Conservation (phyloP, 2,113 vertebrate genomes). For the Elephas maximus region DNA sequence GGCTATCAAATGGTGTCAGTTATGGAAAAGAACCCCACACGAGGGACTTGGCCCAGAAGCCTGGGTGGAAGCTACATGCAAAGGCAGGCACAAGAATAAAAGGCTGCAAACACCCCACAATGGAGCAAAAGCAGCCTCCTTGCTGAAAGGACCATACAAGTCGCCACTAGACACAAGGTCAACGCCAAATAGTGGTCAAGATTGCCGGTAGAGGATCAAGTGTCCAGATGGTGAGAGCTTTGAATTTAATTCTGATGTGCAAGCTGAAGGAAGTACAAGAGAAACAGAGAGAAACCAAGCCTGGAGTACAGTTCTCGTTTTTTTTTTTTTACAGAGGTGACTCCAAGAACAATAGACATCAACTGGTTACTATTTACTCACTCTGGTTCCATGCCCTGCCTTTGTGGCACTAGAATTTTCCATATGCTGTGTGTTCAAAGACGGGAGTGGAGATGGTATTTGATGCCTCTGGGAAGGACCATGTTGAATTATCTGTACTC, state of each 20-base stretch:
- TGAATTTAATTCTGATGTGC: background rate
- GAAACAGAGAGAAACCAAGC: background rate
- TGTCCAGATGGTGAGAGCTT: background rate
- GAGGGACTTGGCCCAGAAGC: background rate
- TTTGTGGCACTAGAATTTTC: background rate
- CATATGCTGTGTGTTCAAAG: background rate
- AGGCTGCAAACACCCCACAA: background rate
- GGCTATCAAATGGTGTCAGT: background rate
- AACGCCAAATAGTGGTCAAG: background rate
- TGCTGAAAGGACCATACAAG: background rate
- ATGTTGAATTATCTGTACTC: background rate
- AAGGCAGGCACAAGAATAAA: background rate
- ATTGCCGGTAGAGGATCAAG: background rate
- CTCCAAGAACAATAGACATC: background rate
- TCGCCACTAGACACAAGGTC: fast-evolving
- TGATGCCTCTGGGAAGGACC: background rate
- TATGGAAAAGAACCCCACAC: background rate
- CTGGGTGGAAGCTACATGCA: background rate
- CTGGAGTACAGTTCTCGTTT: background rate
- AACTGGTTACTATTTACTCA: background rate
- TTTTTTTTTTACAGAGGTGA: background rate
- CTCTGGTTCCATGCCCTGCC: background rate
- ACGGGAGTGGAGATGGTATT: background rate
- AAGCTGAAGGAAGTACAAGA: background rate
- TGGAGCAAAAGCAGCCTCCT: background rate